These are phyloP conservation scores for Drosophila buzzatii DNA, from an alignment of 2,888 invertebrate species.

Conservation along the genomic window DNA sequence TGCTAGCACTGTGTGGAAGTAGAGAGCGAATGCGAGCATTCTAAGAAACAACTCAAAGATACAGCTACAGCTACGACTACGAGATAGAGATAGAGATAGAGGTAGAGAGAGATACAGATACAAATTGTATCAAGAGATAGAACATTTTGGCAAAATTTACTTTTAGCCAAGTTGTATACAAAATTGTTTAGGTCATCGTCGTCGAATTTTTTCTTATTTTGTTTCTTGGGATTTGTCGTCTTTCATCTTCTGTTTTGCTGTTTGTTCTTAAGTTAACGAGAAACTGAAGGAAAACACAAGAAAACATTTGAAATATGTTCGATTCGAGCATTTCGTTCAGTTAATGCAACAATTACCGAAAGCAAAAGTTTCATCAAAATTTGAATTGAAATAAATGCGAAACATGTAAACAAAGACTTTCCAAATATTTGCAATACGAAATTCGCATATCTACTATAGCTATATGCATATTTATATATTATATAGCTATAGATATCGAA, in stretches of 20 bases:
- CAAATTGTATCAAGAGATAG: slow-evolving; percentile 16
- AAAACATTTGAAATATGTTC: slow-evolving; percentile 21
- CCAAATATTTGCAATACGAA: slow-evolving; percentile 26
- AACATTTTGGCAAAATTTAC: slow-evolving; percentile 77
- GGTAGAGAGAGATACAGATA: background rate
- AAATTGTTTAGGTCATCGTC: slow-evolving; percentile 74
- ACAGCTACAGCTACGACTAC: slow-evolving; percentile 1
- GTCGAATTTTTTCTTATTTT: slow-evolving; percentile 5
- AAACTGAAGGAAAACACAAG: slow-evolving; percentile 14
- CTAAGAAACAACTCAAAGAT: slow-evolving; percentile 8
- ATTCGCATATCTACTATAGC: background rate
- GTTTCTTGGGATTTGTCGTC: slow-evolving; percentile 18
- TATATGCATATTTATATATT: background rate
- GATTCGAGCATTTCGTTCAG: background rate
- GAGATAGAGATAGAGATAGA: background rate
- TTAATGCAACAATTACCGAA: slow-evolving; percentile 21
- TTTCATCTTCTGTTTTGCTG: slow-evolving; percentile 38
- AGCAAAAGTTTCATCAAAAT: slow-evolving; percentile 45
- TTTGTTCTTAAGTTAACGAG: slow-evolving; percentile 12
- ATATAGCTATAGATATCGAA: slow-evolving; percentile 27
- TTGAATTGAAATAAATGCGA: slow-evolving; percentile 18
- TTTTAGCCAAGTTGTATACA: slow-evolving; percentile 63
- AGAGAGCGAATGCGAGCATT: slow-evolving; percentile 15
- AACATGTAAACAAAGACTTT: slow-evolving; percentile 40
- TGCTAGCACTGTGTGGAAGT: slow-evolving; percentile 40